These are phyloP conservation scores for Melanophora roralis DNA, from an alignment of 2,888 invertebrate species.

Conservation along the genomic window DNA sequence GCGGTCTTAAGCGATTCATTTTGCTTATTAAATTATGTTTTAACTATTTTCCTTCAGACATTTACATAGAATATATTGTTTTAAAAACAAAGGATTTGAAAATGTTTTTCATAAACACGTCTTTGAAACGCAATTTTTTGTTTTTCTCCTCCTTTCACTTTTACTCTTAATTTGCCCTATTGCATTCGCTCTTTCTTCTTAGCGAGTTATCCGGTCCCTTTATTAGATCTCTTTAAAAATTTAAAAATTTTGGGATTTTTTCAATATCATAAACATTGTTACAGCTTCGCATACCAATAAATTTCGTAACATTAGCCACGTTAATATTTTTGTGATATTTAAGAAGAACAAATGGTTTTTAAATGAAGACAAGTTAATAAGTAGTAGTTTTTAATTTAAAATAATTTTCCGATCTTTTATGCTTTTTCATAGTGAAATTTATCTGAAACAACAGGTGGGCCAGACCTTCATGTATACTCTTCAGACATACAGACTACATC, in stretches of 20 bases:
- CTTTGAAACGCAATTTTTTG: neutral
- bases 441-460: no score
- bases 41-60: neutral
- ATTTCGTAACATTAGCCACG: neutral
- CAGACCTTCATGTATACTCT: no score
- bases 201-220: neutral
- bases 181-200: neutral
- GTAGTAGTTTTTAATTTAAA: no score
- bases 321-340: neutral
- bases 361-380: no score
- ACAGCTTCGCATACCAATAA: neutral
- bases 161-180: neutral
- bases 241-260: conserved; percentile 2
- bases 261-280: conserved; percentile 31
- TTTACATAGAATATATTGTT: neutral
- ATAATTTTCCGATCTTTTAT: no score
- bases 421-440: no score
- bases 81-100: neutral
- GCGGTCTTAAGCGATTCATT: conserved; percentile 72
- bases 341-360: no score
- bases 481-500: no score
- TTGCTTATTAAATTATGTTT: neutral
- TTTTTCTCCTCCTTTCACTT: neutral
- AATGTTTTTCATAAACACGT: neutral
- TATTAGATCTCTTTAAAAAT: conserved; percentile 1